These are phyloP conservation scores for Pygmarrhopalites habei DNA, from an alignment of 1,140 invertebrate species.

Conservation along the genomic window DNA sequence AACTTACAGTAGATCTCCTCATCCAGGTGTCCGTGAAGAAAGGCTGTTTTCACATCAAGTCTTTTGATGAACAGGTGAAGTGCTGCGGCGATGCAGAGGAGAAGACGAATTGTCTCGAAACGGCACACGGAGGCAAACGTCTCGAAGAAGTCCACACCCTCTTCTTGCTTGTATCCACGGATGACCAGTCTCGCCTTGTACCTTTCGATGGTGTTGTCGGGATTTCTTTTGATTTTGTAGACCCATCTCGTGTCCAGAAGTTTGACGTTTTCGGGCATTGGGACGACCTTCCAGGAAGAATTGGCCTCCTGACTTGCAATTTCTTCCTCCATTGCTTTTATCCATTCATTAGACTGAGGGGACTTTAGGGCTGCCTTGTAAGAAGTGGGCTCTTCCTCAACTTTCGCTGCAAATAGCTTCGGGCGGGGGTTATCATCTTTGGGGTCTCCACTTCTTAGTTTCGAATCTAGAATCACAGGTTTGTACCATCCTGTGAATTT, in stretches of 20 bases:
- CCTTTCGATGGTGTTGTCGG: conserved; percentile 35
- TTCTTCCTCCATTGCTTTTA: conserved; percentile 34
- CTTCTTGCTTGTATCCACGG: conserved; percentile 42
- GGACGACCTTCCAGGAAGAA: conserved; percentile 41
- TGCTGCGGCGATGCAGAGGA: conserved; percentile 38
- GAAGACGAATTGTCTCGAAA: conserved; percentile 35
- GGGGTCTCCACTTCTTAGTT: too few relatives aligned
- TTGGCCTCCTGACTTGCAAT: conserved; percentile 31
- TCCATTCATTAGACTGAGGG: conserved; percentile 26
- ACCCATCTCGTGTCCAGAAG: conserved; percentile 43
- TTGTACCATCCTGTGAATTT: too few relatives aligned
- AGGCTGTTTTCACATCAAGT: conserved; percentile 45
- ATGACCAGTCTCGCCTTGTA: conserved; percentile 43
- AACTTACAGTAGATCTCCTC: conserved; percentile 45
- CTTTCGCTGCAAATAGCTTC: too few relatives aligned
- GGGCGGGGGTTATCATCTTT: too few relatives aligned
- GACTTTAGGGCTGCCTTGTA: conserved; percentile 24
- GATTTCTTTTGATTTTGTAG: conserved; percentile 39
- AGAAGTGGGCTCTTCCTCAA: neutral
- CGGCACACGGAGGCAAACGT: conserved; percentile 45
- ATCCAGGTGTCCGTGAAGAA: conserved; percentile 45
- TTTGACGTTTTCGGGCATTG: conserved; percentile 41
- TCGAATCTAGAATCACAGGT: too few relatives aligned
- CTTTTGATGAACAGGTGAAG: conserved; percentile 37
- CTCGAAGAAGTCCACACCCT: conserved; percentile 44